A percentile compares a stretch with the other conserved stretches of the same genome.
These are phyloP conservation scores for Bombus fervidus DNA, from an alignment of 1,140 invertebrate genomes.

Conservation along the genomic window DNA sequence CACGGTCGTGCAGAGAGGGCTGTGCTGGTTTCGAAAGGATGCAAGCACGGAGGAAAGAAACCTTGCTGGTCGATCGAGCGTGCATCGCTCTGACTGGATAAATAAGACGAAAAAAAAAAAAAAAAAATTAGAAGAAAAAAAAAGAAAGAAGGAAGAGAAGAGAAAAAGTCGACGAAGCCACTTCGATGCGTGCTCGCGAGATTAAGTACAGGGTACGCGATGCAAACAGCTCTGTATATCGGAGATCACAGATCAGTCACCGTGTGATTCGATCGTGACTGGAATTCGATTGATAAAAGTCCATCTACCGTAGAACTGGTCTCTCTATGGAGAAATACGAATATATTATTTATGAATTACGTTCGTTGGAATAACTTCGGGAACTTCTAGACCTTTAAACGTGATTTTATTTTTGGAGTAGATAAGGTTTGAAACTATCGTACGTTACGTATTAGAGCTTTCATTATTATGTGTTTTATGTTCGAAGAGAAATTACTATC, in stretches of 20 bases:
- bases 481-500: too few relatives aligned
- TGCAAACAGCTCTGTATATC: too few relatives aligned
- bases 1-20: background rate
- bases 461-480: too few relatives aligned
- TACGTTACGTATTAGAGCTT: too few relatives aligned
- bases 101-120: slow-evolving; percentile 30
- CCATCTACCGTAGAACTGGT: background rate
- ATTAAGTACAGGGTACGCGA: too few relatives aligned
- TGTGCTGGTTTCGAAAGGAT: slow-evolving; percentile 9
- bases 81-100: slow-evolving; percentile 16
- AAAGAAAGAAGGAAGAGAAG: background rate
- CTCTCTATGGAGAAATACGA: background rate
- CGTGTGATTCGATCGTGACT: slow-evolving; percentile 25
- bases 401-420: too few relatives aligned
- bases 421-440: too few relatives aligned
- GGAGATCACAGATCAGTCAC: too few relatives aligned
- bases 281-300: slow-evolving; percentile 29
- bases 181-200: background rate
- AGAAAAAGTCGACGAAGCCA: slow-evolving; percentile 5
- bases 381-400: too few relatives aligned
- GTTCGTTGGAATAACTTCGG: too few relatives aligned
- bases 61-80: slow-evolving; percentile 48
- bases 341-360: too few relatives aligned
- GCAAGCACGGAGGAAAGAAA: background rate
- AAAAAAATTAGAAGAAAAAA: background rate